Evolutionary conservation across 30 jellyfish, hydroid and myxozoan species (phyloP).

Genomic region (Rhopilema esculentum): DNA sequence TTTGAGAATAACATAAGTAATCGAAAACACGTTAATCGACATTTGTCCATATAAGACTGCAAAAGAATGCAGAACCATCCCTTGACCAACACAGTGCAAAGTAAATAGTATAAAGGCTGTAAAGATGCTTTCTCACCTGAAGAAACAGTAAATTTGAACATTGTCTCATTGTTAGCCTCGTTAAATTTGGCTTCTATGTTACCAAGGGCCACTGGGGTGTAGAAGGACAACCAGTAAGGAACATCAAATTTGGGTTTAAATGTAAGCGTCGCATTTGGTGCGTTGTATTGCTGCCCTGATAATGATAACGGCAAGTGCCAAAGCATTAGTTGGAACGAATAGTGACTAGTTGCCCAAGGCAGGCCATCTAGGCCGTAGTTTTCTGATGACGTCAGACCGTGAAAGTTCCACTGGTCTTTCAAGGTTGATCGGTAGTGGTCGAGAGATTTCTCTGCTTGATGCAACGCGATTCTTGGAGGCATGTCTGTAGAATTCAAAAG

Average conservation of each 20-base stretch:
- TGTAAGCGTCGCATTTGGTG: constrained; percentile 87
- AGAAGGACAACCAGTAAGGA: constrained; percentile 96
- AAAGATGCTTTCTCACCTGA: constrained; percentile 71
- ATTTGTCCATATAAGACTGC: too few relatives aligned
- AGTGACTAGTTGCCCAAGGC: constrained; percentile 99
- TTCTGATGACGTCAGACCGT: constrained; percentile 95
- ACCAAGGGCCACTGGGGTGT: constrained; percentile 93
- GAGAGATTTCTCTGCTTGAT: constrained; percentile 92
- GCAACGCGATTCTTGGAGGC: constrained; percentile 87
- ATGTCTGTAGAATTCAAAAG: constrained; percentile 27
- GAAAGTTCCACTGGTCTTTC: constrained; percentile 97
- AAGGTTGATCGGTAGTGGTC: constrained; percentile 96
- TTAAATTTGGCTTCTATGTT: constrained; percentile 79
- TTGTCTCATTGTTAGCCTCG: constrained; percentile 39
- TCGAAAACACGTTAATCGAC: too few relatives aligned
- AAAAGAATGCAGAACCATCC: too few relatives aligned
- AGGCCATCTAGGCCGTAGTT: constrained; percentile 97
- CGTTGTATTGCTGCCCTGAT: constrained; percentile 96
- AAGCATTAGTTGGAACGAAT: constrained; percentile 87
- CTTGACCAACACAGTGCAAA: too few relatives aligned
- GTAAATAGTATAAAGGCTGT: too few relatives aligned
- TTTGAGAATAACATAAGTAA: too few relatives aligned
- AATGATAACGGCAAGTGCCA: constrained; percentile 98
- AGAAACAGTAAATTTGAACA: constrained; percentile 76
- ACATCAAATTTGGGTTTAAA: constrained; percentile 88